Percentiles rank a stretch among this genome's conserved stretches.
Conservation (phyloP, 2,888 invertebrate genomes). For the Seira musarum region DNA sequence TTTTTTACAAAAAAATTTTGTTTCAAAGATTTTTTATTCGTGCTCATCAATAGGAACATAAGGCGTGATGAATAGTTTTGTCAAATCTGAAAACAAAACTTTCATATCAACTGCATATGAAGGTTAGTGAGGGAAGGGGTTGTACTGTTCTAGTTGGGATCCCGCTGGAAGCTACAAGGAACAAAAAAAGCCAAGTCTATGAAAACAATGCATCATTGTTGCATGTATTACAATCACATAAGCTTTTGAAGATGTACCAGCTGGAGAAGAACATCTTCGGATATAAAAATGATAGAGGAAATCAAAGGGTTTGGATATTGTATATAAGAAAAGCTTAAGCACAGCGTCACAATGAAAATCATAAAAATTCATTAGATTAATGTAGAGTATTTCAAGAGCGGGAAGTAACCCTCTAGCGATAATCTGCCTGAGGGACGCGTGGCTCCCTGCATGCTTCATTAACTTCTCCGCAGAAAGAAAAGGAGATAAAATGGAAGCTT, state of each 20-base stretch:
- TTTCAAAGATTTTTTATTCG: background rate
- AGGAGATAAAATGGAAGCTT: constrained; percentile 15
- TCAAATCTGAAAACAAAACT: constrained; percentile 58
- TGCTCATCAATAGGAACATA: constrained; percentile 44
- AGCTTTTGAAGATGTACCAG: constrained; percentile 16
- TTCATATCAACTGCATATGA: constrained; percentile 18
- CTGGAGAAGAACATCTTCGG: constrained; percentile 37
- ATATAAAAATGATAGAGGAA: constrained; percentile 27
- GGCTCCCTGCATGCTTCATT: constrained; percentile 69
- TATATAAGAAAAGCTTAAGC: constrained; percentile 11
- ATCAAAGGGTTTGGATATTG: background rate
- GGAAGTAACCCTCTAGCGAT: constrained; percentile 57
- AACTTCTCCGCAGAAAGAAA: constrained; percentile 34
- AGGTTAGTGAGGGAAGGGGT: background rate
- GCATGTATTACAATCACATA: background rate
- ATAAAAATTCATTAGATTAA: constrained; percentile 52
- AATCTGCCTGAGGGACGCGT: constrained; percentile 66
- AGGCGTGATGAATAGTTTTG: constrained; percentile 68
- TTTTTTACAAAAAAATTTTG: background rate
- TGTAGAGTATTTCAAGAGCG: constrained; percentile 59
- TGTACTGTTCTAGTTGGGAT: constrained; percentile 14
- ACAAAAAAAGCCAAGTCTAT: constrained; percentile 23
- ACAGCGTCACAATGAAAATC: constrained; percentile 29
- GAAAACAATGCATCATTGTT: constrained; percentile 46
- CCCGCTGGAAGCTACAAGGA: constrained; percentile 41